Evolutionary conservation across 2,113 vertebrate genomes (phyloP).

Genomic region (Nesogale talazaci): DNA sequence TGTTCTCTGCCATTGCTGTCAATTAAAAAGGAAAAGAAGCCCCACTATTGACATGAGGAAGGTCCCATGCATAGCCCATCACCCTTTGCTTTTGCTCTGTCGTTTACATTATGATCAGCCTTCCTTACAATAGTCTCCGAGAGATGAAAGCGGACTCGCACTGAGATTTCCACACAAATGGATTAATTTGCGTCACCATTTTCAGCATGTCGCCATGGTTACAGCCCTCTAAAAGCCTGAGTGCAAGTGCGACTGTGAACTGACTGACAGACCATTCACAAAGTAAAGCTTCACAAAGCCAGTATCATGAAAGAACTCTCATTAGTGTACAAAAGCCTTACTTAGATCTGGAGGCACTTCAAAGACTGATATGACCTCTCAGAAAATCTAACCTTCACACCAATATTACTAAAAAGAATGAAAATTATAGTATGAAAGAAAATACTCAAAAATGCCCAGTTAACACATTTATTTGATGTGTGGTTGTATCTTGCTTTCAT

Average conservation of each 20-base stretch:
- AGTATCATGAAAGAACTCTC: constrained; percentile 51
- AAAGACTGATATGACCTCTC: constrained; percentile 33
- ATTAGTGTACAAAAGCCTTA: constrained; percentile 69
- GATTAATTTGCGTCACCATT: constrained; percentile 74
- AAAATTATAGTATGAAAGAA: not conserved
- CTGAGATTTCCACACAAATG: constrained; percentile 73
- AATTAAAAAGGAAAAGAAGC: constrained; percentile 50
- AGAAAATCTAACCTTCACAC: constrained; percentile 39
- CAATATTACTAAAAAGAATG: constrained; percentile 10
- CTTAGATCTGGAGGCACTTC: constrained; percentile 27
- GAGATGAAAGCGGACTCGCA: constrained; percentile 72
- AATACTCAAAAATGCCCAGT: not conserved
- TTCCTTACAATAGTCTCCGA: constrained; percentile 48
- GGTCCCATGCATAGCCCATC: constrained; percentile 7
- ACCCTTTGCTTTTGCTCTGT: constrained; percentile 23
- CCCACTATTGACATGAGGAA: constrained; percentile 41
- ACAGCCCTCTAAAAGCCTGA: constrained; percentile 57
- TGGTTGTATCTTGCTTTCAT: not conserved
- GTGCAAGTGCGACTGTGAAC: constrained; percentile 54
- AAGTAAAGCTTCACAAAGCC: constrained; percentile 48
- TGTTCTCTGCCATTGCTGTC: not conserved
- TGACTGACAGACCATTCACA: constrained; percentile 73
- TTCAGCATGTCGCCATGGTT: constrained; percentile 76
- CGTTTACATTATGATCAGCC: constrained; percentile 61
- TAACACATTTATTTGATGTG: not conserved